Base-by-base conservation (phyloP, 2,113 vertebrate genomes). In the Ceuthmochares aereus region DNA sequence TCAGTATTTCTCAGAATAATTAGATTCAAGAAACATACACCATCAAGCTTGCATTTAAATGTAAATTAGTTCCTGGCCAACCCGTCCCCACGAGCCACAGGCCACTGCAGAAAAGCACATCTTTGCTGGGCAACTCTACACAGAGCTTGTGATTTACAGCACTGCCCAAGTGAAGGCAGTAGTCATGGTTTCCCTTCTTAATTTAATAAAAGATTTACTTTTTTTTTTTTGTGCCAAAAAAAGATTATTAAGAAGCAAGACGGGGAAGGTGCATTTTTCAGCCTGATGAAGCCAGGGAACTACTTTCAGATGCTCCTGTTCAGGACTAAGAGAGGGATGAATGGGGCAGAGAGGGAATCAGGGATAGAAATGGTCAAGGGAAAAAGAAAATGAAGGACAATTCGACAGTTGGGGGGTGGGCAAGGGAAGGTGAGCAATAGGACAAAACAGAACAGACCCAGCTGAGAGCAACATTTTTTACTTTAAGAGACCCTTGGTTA, bases 401-500 rank as follows among this genome's bases (percentile, higher is more conserved):
- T 45, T 60, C 40, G 40, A 40, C 40, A 40, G 40, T 40, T 40
- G 16, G 6, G 14, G 14, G 10, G 21, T 21, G 43, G 18, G 15
- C 40, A 40, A 26, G 21, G 34, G 23, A 29, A 85, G 77, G 77
- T 16, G 43, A 94, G 37, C 5, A 30, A 90, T 14, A 77, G 82
- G 54, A 93, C 67, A 82, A 90, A 87, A 84, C 23, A 34, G 72
- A 43, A 30, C 9, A 84, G 52, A 55, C 15, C 22, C 40, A 72
- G 85, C 8, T 22, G 14, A 87, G 23, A 89, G 81, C 18, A 93
- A 89, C 81, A 89, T 87, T 89, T 92, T 78, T 91, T 74, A 95
- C 75, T 95, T 89, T 89, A 96, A 93, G 87, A 84, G 89, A 82
- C 69, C 87, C 49, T 82, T 79, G 87, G 93, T 83, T 93, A 83